These are phyloP conservation scores for Diadumene lineata DNA, from an alignment of 92 coral and sea anemone species.

Conservation along the genomic window DNA sequence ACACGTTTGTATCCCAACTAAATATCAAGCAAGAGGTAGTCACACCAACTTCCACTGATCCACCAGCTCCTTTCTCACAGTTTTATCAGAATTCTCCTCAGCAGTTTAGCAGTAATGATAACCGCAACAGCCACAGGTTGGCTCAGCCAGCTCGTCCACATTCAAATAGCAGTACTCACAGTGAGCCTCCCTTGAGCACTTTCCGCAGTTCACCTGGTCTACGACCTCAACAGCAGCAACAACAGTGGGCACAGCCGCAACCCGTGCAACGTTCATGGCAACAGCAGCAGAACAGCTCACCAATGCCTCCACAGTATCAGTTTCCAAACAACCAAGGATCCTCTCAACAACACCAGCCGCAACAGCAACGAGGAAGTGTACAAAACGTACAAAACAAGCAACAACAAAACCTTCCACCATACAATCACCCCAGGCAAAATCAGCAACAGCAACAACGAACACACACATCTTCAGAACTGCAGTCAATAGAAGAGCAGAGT, in stretches of 20 bases:
- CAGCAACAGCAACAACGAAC: constrained; percentile 27
- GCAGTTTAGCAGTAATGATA: not conserved
- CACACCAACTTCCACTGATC: constrained; percentile 57
- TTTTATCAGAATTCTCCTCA: constrained; percentile 28
- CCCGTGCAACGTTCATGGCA: constrained; percentile 15
- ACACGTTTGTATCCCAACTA: constrained; percentile 11
- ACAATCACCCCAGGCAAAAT: not conserved
- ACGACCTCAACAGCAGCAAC: constrained; percentile 19
- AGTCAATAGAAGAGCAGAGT: constrained; percentile 8
- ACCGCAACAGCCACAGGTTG: not conserved
- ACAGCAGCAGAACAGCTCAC: constrained; percentile 10
- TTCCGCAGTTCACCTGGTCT: not conserved
- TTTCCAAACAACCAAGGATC: constrained; percentile 2
- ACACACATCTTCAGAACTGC: not conserved
- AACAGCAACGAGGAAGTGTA: constrained; percentile 13
- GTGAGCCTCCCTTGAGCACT: not conserved
- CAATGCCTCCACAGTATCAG: constrained; percentile 1
- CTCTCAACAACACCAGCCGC: constrained; percentile 24
- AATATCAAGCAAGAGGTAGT: constrained; percentile 65
- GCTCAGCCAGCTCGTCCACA: not conserved
- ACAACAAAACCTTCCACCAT: constrained; percentile 19
- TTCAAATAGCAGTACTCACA: not conserved
- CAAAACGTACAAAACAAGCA: constrained; percentile 16
- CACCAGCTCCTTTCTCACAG: constrained; percentile 37
- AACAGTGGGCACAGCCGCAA: constrained; percentile 20